Evolutionary conservation across 2,888 invertebrate species (phyloP), one percentile per base, ranked within the genome.

Genomic region (Nemotelus nigrinus): DNA sequence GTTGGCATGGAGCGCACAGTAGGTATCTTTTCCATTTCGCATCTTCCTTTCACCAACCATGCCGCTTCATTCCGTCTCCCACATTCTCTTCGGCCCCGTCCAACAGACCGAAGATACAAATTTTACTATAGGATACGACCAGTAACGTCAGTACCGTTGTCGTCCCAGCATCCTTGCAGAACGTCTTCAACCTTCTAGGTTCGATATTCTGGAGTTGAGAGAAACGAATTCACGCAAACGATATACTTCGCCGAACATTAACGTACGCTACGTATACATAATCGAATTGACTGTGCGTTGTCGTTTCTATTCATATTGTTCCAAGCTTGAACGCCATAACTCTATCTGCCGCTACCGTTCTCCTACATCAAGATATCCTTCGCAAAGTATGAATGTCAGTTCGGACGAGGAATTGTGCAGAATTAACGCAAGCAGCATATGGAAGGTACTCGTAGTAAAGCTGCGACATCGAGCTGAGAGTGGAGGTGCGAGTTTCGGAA

Each of bases 1-100:
- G 64, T 74, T 68, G 70, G 75, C 50, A 71, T 76, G 25, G 25
- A 76, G 64, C 71, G 64, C 72, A 71, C 70, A 63, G 68, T 63
- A 43, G 41, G 8, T 63, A 63, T 7, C 41, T 63, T 41, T 43
- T 25, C 25, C 25, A 25, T 25, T 25, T 25, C 25, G 25, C 25
- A 25, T 25, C 25, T 25, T 25, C 25, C 25, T 25, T 25, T 25
- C 25, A 25, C 25, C 25, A 25, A 25, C 25, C 25, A 25, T 25
- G 25, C 25, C 25, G 25, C 25, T 25, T 25, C 25, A 25, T 25
- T 25, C 25, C 25, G 25, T 25, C 25, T 25, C 25, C 25, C 25
- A 1, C 25, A 25, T 25, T 25, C 25, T 25, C 25, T 25, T 25
- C 25, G 25, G 25, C 25, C 25, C 25, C 25, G 25, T 25, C 1